Percentiles rank a stretch among this genome's conserved stretches.
phyloP scores from a whole-genome alignment of 1,140 invertebrate species.

The Drosophila gunungcola region DNA sequence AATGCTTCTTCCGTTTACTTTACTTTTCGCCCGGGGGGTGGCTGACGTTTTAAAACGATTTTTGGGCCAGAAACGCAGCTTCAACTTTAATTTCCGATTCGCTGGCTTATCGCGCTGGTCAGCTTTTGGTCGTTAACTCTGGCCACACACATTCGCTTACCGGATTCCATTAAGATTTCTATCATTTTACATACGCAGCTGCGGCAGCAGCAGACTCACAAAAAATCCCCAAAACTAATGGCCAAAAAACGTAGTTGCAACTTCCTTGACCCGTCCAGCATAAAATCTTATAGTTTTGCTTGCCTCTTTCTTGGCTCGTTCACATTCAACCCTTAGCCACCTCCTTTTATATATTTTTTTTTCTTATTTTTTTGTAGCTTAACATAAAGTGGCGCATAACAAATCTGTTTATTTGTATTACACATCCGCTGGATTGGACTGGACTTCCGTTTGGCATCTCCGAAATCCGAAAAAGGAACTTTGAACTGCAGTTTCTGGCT shows the following conservation, averaged over 20 bases:
- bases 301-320: slow-evolving; percentile 12
- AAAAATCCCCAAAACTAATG: slow-evolving; percentile 59
- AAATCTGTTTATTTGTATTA: slow-evolving; percentile 83
- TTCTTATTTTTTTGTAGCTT: slow-evolving; percentile 29
- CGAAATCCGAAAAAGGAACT: slow-evolving; percentile 33
- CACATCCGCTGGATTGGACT: slow-evolving; percentile 58
- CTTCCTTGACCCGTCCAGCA: slow-evolving; percentile 66
- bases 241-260: slow-evolving; percentile 62
- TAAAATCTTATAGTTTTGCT: slow-evolving; percentile 77
- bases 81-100: slow-evolving; percentile 83
- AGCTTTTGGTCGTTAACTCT: slow-evolving; percentile 48
- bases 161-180: slow-evolving; percentile 81
- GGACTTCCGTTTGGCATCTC: slow-evolving; percentile 56
- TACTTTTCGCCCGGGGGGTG: slow-evolving; percentile 26
- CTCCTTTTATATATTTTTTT: slow-evolving; percentile 9
- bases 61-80: slow-evolving; percentile 23
- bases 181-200: slow-evolving; percentile 72
- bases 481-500: slow-evolving; percentile 52
- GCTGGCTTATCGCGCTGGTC: slow-evolving; percentile 75
- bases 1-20: slow-evolving; percentile 52
- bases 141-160: slow-evolving; percentile 42
- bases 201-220: slow-evolving; percentile 22
- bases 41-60: slow-evolving; percentile 64
- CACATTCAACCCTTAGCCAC: slow-evolving; percentile 50
- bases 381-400: slow-evolving; percentile 82